A percentile compares a stretch with the other conserved stretches of the same genome.
phyloP scores from a whole-genome alignment of 2,113 vertebrate genomes.

The Hyaena hyaena region DNA sequence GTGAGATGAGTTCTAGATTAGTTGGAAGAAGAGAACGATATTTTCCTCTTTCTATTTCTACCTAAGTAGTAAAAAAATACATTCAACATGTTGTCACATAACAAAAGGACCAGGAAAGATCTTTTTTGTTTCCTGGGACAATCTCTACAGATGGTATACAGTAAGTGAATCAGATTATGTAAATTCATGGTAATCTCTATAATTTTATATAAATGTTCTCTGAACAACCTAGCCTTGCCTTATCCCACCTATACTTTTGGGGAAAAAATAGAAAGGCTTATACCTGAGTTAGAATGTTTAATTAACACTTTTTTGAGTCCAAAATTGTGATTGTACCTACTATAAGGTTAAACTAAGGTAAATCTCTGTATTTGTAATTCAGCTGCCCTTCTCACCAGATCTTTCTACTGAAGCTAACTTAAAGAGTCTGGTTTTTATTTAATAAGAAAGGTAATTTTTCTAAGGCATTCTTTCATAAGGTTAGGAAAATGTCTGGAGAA shows the following conservation, averaged over 20 bases:
- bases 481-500: conserved; percentile 36
- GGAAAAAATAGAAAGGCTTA: not conserved
- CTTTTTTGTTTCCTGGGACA: conserved; percentile 43
- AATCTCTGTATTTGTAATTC: conserved; percentile 41
- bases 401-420: not conserved
- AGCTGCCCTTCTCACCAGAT: conserved; percentile 20
- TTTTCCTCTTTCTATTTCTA: not conserved
- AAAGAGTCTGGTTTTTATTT: not conserved
- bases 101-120: not conserved
- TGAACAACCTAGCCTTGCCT: not conserved
- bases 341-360: conserved; percentile 32
- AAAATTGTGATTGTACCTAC: not conserved
- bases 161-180: not conserved
- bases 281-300: conserved; percentile 1
- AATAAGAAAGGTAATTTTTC: conserved; percentile 20
- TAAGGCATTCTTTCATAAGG: not conserved
- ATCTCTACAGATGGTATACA: not conserved
- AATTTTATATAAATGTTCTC: conserved; percentile 26
- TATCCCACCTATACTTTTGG: not conserved
- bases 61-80: not conserved
- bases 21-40: not conserved
- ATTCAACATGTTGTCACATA: not conserved
- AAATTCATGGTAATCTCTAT: not conserved
- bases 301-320: not conserved
- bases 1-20: not conserved